Evolutionary conservation across 2,888 invertebrate genomes (phyloP).

Genomic region (Tribolium freemani): DNA sequence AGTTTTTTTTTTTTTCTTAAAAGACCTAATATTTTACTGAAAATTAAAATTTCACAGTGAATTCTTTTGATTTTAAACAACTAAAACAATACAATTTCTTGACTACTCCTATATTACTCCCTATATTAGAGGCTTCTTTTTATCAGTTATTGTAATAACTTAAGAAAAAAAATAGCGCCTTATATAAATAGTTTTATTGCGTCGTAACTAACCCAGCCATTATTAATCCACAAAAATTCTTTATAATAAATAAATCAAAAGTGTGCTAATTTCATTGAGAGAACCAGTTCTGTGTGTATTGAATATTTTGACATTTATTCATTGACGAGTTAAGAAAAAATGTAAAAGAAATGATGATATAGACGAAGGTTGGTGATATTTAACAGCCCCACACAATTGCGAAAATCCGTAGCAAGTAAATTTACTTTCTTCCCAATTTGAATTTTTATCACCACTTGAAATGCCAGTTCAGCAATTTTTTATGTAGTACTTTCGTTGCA

Average conservation of each 20-base stretch:
- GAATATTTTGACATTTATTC: neutral
- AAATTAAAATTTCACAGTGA: no score
- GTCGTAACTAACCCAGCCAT: no score
- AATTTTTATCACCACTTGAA: neutral
- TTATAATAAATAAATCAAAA: neutral
- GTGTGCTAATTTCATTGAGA: neutral
- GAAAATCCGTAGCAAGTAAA: neutral
- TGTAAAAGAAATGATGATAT: neutral
- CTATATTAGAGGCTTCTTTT: no score
- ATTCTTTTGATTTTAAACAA: no score
- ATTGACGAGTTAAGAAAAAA: neutral
- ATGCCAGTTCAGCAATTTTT: neutral
- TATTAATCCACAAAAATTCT: neutral
- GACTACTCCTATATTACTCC: no score
- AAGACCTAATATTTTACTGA: no score
- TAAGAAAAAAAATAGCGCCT: no score
- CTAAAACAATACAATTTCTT: no score
- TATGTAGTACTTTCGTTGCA: neutral
- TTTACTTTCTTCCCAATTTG: neutral
- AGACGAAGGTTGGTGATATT: neutral
- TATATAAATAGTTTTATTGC: no score
- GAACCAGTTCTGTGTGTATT: neutral
- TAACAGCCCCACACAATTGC: neutral
- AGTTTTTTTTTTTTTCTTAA: no score
- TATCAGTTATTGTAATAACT: no score